Base-by-base conservation (phyloP, 2,797 vertebrate species). In the Sebastes cheni region DNA sequence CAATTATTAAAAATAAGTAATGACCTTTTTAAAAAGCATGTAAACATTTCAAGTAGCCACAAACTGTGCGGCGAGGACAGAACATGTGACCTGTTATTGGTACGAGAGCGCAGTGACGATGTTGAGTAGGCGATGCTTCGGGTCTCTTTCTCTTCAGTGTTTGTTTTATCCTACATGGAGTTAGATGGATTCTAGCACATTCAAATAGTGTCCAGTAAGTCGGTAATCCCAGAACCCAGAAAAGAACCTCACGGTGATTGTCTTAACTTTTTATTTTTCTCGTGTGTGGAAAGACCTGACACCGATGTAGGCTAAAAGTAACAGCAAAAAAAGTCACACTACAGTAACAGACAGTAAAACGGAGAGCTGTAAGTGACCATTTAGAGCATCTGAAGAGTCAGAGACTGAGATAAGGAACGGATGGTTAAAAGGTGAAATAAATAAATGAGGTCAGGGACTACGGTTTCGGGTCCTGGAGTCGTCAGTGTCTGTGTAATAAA, bases 21-120 rank as follows among this genome's bases (percentile, higher is more conserved):
- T 5, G 42, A 82, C 62, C 50, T 61, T 69, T 69, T 60, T n/a
- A 39, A 65, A 74, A 78, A 72, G 75, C 68, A 77, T 90, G 94
- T 95, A 95, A 95, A 95, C 94, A 92, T 87, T 93, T 91, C 74
- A 90, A 84, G 82, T 90, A 77, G 67, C 69, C 22, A 56, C 61
- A 67, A 67, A 82, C n/a, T 36, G 61, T 55, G 65, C 67, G 70
- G 54, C 16, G 10, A 58, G 18, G 18, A 65, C 22, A 78, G 14
- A 70, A 66, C 36, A 13, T 32, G 13, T 18, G 27, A 68, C 2
- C 5, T 22, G 2, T 65, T 52, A 71, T 42, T 59, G 64, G 74
- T 76, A 22, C 18, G 22, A 23, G n/a, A 23, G 20, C 2, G 52
- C 42, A 46, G 46, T 52, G 46, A 52, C 20, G 46, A n/a, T 52